Base-by-base conservation (phyloP, 2,888 invertebrate species). In the Agrochola lychnidis region DNA sequence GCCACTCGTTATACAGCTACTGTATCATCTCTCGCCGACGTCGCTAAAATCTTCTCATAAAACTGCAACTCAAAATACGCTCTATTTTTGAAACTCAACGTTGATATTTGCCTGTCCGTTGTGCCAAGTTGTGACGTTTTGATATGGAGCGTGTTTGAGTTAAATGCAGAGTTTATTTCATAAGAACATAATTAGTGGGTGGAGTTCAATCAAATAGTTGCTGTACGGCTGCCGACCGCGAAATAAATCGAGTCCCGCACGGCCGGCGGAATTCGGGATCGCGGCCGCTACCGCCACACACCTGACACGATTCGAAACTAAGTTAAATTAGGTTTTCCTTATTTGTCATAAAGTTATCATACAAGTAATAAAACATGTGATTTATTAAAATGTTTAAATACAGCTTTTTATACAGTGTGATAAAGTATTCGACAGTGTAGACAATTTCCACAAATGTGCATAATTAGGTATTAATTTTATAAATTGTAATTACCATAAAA, bases 161-260 rank as follows among this genome's bases (percentile, higher is more conserved):
- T 95, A 95, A 95, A 94, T 92, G 94, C 93, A 90, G 93, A 94
- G 94, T 95, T 96, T 95, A 95, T 96, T 95, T 94, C 94, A 93
- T 95, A 96, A 96, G 96, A 95, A 94, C 94, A 95, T 97, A 96
- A 97, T 97, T 95, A 96, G 96, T 96, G 96, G 96, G 97, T 92
- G 96, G 95, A 93, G 96, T 95, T 92, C 95, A 93, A 95, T 95
- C 95, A 94, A 94, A 94, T 91, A 93, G 95, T 93, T 89, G 91
- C 86, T 92, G 92, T 92, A 91, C 85, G 79, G 88, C 89, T 87
- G 87, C 90, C 85, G 91, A 89, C 89, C 87, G 90, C 89, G 85
- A 87, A 90, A 92, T 92, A 91, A 94, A 94, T 93, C 90, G 92
- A 90, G 87, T 88, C 89, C 87, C 74, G 83, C 79, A 79, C 53